Evolutionary conservation across 2,888 invertebrate genomes (phyloP), one percentile per base, ranked within the genome.

Genomic region (Cinara cedri): DNA sequence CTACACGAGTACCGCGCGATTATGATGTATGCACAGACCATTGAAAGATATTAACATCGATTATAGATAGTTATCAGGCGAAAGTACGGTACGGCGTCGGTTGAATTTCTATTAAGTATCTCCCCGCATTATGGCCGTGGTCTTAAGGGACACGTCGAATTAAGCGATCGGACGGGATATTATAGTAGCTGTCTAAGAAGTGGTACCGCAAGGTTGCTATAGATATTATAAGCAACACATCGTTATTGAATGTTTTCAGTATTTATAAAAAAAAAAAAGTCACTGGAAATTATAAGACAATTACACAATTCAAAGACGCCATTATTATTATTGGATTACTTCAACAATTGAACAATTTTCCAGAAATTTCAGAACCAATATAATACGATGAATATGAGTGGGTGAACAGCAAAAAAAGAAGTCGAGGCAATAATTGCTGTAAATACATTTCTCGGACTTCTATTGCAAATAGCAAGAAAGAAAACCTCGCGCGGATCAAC

Each of bases 401-500:
- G 16, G 16, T 46, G 21, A 65, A 65, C 46, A 65, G 21, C 16
- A 65, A 65, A 65, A 65, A 65, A 44, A 65, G 65, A 65, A 26
- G 65, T 65, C 65, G 46, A 46, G 44, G 65, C 16, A 46, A 46
- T 65, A 3, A 19, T 10, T 65, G 65, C 16, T 65, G 46, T 46
- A 65, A 65, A 65, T 24, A 65, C 65, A 65, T 65, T 46, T 46
- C 65, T 65, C 46, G 46, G 14, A 46, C 46, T n/a, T n/a, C n/a
- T n/a, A n/a, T n/a, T n/a, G 65, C 21, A 44, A 19, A 44, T 63
- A 65, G 21, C 63, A 65, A 65, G 63, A 65, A 42, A 65, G 44
- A 65, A 65, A 65, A 65, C 65, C 21, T 65, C 65, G 13, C 46
- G 65, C 21, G 65, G 13, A 65, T 65, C 62, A 62, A 62, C 62